Percentiles rank a stretch among this genome's conserved stretches.
Evolutionary conservation across 2,113 vertebrate genomes (phyloP).

Genomic region (Geococcyx californianus): DNA sequence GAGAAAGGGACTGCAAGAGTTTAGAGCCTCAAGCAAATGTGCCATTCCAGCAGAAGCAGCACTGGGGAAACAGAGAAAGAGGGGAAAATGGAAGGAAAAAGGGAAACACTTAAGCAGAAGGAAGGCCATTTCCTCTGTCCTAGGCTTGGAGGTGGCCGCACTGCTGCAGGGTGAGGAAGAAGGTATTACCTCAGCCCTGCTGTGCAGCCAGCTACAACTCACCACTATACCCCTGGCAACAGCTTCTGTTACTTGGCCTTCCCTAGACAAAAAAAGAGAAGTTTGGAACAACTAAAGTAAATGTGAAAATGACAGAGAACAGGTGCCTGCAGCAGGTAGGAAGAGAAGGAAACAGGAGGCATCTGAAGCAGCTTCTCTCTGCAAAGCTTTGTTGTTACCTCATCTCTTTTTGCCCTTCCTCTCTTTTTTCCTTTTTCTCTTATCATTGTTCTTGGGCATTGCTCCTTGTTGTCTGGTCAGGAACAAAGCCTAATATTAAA

Average conservation of each 20-base stretch:
- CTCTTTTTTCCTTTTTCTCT: background rate
- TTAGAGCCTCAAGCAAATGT: background rate
- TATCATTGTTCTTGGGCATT: background rate
- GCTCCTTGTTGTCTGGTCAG: background rate
- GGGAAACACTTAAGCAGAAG: background rate
- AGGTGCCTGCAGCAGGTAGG: background rate
- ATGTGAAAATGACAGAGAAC: background rate
- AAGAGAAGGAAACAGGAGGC: background rate
- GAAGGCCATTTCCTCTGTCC: background rate
- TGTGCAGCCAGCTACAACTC: background rate
- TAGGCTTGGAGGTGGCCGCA: background rate
- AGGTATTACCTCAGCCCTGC: background rate
- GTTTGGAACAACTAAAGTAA: background rate
- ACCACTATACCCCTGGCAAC: background rate
- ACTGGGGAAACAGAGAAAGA: background rate
- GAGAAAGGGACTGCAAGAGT: fast-evolving
- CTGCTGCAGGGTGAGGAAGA: background rate
- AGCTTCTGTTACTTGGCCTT: background rate
- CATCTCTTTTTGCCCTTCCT: background rate
- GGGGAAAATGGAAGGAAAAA: background rate
- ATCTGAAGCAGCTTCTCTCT: background rate
- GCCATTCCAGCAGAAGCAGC: fast-evolving
- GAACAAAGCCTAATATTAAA: background rate
- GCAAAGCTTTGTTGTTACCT: background rate
- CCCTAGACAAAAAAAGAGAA: background rate